Percentiles rank a stretch among this genome's conserved stretches.
These are phyloP conservation scores for Gobio occitaniae DNA, from an alignment of 2,797 vertebrate species.

Conservation along the genomic window DNA sequence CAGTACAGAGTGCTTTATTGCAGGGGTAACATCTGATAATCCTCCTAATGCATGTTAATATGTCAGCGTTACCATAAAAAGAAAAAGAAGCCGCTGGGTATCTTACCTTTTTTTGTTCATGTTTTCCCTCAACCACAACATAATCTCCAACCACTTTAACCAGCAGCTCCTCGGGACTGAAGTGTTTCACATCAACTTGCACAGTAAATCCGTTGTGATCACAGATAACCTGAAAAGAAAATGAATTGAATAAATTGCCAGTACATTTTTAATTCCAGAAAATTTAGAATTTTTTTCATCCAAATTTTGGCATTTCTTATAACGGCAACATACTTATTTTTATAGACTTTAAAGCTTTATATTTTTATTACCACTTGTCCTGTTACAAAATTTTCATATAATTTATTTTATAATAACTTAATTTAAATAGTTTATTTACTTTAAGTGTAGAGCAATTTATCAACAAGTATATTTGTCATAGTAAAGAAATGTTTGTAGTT, in stretches of 20 bases:
- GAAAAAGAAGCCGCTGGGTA: neutral
- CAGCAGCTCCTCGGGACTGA: constrained; percentile 76
- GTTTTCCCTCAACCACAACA: constrained; percentile 82
- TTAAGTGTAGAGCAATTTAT: neutral
- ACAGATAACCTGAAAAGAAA: constrained; percentile 73
- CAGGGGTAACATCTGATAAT: neutral
- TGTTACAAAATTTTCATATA: neutral
- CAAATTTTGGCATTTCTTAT: neutral
- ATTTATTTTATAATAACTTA: neutral
- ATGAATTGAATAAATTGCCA: neutral
- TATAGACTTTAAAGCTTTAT: neutral
- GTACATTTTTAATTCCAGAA: neutral
- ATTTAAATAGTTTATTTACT: neutral
- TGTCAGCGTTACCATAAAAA: neutral
- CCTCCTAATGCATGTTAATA: neutral
- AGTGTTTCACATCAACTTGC: constrained; percentile 80
- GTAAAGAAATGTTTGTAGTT: neutral
- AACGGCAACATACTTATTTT: neutral
- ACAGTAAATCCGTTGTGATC: constrained; percentile 76
- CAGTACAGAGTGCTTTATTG: constrained; percentile 25
- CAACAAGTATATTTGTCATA: neutral
- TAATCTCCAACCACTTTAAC: constrained; percentile 82
- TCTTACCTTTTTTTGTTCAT: constrained; percentile 80
- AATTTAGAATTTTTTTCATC: neutral
- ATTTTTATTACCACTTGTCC: neutral